Evolutionary conservation across 2,888 invertebrate genomes (phyloP), one percentile per base, ranked within the genome.

Genomic region (Cosmia trapezina): DNA sequence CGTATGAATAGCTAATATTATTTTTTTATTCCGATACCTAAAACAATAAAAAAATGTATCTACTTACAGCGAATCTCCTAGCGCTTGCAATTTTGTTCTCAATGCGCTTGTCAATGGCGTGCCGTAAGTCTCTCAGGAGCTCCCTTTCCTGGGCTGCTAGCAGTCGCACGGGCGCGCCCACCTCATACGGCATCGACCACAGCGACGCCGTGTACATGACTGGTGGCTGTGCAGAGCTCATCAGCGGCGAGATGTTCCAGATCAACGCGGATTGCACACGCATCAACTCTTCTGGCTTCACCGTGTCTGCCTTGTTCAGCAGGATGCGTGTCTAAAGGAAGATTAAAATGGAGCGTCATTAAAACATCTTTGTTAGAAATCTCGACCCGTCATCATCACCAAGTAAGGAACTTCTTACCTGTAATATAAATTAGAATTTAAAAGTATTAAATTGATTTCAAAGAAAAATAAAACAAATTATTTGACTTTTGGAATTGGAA

Each of bases 221-320:
- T 37, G 99, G 99, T 8, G 99, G 99, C 92, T 99, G 99, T 62
- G 98, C 98, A 62, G 98, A 98, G 80, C 99, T 98, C 98, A 99
- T 98, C 88, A 99, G 95, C 8, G 99, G 99, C n/a, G 99, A 99
- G 88, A 99, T 98, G 93, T 99, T 99, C 99, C 99, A 99, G 89
- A 99, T 98, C 68, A 99, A 96, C 17, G 98, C 98, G 85, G 99
- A 98, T 93, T 99, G 99, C 4, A 99, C 99, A 84, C 98, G 97
- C 97, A 99, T 98, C 83, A 99, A 94, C 93, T 99, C 99, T 91
- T 99, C 99, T 0, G 99, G 98, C 90, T 98, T 98, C 59, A 99
- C 98, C 84, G 98, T 98, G 93, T 99, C 99, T 45, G 99, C 99
- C 96, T 99, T 99, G 97, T 99, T 99, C 76, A 99, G 96, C 87